A percentile compares a stretch with the other conserved stretches of the same genome.
Evolutionary conservation across 2,888 invertebrate species (phyloP).

Genomic region (Lottia scabra): DNA sequence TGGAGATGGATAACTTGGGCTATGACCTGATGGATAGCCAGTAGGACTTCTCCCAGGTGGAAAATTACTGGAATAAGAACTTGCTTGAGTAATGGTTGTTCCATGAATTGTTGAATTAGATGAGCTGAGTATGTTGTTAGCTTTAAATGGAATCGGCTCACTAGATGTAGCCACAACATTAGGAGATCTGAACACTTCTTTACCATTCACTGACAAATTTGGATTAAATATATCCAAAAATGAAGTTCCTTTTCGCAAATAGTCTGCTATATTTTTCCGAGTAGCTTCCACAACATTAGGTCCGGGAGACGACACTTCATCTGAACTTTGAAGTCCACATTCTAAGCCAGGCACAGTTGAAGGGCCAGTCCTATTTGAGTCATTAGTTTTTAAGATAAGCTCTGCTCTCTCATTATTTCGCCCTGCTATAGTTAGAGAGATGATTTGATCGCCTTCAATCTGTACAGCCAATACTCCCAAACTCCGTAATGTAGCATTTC

Average conservation of each 20-base stretch:
- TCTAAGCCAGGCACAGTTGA: constrained; percentile 18
- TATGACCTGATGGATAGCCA: constrained; percentile 34
- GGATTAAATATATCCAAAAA: constrained; percentile 50
- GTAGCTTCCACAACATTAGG: constrained; percentile 65
- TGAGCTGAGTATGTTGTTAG: constrained; percentile 32
- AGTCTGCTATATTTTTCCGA: constrained; percentile 67
- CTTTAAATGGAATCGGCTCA: constrained; percentile 73
- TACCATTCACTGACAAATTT: constrained; percentile 14
- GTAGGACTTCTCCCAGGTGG: constrained; percentile 40
- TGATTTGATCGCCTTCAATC: constrained; percentile 77
- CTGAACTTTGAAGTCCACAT: constrained; percentile 22
- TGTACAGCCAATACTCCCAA: constrained; percentile 96
- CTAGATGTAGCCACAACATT: constrained; percentile 90
- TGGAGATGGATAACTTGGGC: constrained; percentile 22
- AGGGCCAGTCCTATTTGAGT: constrained; percentile 29
- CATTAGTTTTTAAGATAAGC: constrained; percentile 62
- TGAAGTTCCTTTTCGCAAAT: constrained; percentile 59
- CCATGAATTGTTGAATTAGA: constrained; percentile 17
- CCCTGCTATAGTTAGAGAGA: constrained; percentile 77
- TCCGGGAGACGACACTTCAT: constrained; percentile 46
- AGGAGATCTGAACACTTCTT: constrained; percentile 70
- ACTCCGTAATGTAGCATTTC: constrained; percentile 84
- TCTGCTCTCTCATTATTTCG: constrained; percentile 80
- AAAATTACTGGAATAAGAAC: constrained; percentile 18
- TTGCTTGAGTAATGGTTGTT: constrained; percentile 17